These are phyloP conservation scores for Phalacrocorax carbo DNA, from an alignment of 2,113 vertebrate genomes.

Conservation along the genomic window DNA sequence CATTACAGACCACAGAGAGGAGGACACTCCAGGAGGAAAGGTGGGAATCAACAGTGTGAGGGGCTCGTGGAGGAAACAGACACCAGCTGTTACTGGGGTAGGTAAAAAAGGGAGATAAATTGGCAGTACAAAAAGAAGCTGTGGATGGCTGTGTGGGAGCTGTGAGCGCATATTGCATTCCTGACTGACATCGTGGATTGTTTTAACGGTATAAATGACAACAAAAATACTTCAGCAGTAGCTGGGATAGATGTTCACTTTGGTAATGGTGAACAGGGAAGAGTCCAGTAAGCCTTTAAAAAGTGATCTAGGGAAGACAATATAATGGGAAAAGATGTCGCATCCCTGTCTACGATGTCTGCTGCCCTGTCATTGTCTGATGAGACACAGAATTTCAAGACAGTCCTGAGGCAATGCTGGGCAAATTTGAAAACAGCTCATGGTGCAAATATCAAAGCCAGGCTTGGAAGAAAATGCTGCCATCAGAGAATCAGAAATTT, in stretches of 20 bases:
- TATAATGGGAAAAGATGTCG: not conserved
- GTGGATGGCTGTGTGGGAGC: not conserved
- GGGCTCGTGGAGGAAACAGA: not conserved
- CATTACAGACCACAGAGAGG: no score
- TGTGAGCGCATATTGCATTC: not conserved
- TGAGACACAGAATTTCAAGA: conserved; percentile 35
- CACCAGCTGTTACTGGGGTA: not conserved
- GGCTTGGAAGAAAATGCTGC: not conserved
- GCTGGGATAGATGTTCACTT: not conserved
- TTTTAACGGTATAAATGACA: not conserved
- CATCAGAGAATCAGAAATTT: not conserved
- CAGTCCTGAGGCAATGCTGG: conserved; percentile 1
- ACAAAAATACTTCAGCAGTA: not conserved
- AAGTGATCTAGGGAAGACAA: not conserved
- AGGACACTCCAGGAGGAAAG: not conserved
- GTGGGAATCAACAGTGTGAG: not conserved
- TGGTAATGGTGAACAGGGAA: not conserved
- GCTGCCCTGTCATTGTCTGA: conserved; percentile 32
- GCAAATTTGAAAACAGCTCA: not conserved
- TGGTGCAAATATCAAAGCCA: not conserved
- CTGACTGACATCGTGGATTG: not conserved
- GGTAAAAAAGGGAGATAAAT: not conserved
- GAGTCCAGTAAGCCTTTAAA: not conserved
- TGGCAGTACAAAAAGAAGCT: not conserved
- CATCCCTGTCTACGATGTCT: not conserved